Percentiles rank a stretch among this genome's conserved stretches.
These are phyloP conservation scores for Drosophila affinis DNA, from an alignment of 2,888 invertebrate genomes.

Conservation along the genomic window DNA sequence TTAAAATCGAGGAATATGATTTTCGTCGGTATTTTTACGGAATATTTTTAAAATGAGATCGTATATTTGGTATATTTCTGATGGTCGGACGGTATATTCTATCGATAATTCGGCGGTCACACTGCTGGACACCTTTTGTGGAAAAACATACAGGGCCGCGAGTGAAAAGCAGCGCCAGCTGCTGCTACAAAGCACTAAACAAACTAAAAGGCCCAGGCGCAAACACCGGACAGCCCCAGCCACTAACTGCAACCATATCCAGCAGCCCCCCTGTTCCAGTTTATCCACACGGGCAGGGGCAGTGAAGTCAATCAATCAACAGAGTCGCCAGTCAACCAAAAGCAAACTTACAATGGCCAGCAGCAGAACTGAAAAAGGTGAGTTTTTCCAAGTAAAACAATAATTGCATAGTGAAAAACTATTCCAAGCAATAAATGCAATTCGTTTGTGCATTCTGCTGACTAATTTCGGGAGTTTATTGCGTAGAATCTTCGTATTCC, in stretches of 20 bases:
- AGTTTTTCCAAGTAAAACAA: constrained; percentile 37
- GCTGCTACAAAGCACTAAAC: constrained; percentile 43
- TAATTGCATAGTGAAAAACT: background rate
- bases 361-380: constrained; percentile 77
- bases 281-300: constrained; percentile 1
- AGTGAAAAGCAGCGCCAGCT: constrained; percentile 56
- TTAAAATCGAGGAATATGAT: too few species aligned
- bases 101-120: too few species aligned
- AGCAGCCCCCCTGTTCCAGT: constrained; percentile 1
- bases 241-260: constrained; percentile 12
- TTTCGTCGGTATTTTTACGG: background rate
- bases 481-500: background rate
- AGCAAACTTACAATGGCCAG: constrained; percentile 45
- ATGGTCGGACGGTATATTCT: too few species aligned
- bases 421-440: background rate
- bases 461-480: background rate
- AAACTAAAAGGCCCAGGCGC: constrained; percentile 19
- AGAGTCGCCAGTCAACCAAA: constrained; percentile 26
- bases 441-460: background rate
- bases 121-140: too few species aligned
- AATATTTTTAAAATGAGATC: too few species aligned
- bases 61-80: too few species aligned
- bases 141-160: constrained; percentile 3
- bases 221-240: constrained; percentile 23
- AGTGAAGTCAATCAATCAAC: constrained; percentile 20